A percentile compares a stretch with the other conserved stretches of the same genome.
Conservation (phyloP, 2,888 invertebrate genomes). For the Clistopyga incitator region DNA sequence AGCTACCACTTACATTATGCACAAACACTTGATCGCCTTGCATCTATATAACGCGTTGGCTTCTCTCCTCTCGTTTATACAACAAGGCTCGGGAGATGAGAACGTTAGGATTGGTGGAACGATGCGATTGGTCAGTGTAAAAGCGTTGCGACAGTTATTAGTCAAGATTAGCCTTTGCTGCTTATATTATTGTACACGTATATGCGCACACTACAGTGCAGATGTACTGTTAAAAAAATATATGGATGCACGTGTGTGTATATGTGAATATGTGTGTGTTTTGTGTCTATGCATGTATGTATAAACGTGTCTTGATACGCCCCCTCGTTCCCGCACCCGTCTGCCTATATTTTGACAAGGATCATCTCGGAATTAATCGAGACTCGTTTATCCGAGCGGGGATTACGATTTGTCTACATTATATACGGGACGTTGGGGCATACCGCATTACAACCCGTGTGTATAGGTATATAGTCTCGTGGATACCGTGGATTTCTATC, state of each 20-base stretch:
- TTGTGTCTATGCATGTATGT: background rate
- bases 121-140: constrained; percentile 27
- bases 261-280: background rate
- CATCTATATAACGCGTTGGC: constrained; percentile 13
- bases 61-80: constrained; percentile 31
- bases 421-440: constrained; percentile 66
- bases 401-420: constrained; percentile 83
- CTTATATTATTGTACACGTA: constrained; percentile 40
- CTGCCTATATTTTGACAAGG: constrained; percentile 81
- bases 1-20: constrained; percentile 13
- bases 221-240: too few relatives aligned
- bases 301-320: constrained; percentile 7
- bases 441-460: constrained; percentile 45
- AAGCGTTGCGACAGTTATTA: constrained; percentile 79
- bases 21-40: constrained; percentile 36
- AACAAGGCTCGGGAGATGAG: constrained; percentile 33
- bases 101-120: constrained; percentile 45
- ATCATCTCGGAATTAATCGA: constrained; percentile 83
- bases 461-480: constrained; percentile 20
- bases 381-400: constrained; percentile 77
- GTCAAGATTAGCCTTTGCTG: constrained; percentile 78
- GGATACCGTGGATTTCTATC: background rate
- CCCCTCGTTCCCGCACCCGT: constrained; percentile 31
- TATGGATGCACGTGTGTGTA: background rate
- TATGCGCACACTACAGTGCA: too few relatives aligned